Evolutionary conservation across 1,140 invertebrate species (phyloP), one percentile per base, ranked within the genome.

Genomic region (Conus ventricosus): DNA sequence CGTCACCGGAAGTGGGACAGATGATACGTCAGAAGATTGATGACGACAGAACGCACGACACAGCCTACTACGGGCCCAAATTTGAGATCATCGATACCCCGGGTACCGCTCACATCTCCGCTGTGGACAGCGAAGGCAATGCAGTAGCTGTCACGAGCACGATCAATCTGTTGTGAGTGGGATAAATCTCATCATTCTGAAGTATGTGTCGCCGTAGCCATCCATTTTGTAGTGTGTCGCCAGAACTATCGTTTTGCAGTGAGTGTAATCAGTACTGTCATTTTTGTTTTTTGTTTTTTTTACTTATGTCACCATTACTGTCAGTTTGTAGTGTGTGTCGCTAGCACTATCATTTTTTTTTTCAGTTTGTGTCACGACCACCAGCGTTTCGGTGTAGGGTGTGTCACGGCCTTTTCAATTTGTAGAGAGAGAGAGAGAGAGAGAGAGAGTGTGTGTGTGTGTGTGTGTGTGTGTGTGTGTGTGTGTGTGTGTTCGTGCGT

Each of bases 131-230:
- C 3, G 97, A 98, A 94, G 99, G 99, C 0, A 98, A 99, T 95
- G 99, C 98, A 11, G 97, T 99, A 5, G 97, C 98, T 2, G 96
- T 98, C 55, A 99, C 99, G 8, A 98, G 97, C 92, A 98, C 98
- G 8, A 96, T 99, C 8, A 99, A 99, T 95, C 25, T 89, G 5
- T 90, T 89, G 91, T 91, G 88, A 88, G 89, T 89, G 15, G 5
- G 15, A 20, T 63, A 4, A 13, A 20, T 63, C 60, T 63, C 0
- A 20, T 63, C 11, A 63, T 63, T 63, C 4, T 63, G 60, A 63
- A 20, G 10, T 63, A 39, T 39, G 39, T 39, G 3, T 39, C 39
- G 39, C 39, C 39, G 0, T 39, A 39, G 39, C 39, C 39, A 39
- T 39, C 39, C 39, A 39, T 39, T 39, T 0, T 39, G 39, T 39